Evolutionary conservation across 2,888 invertebrate genomes (phyloP).

Genomic region (Pogonocherus hispidulus): DNA sequence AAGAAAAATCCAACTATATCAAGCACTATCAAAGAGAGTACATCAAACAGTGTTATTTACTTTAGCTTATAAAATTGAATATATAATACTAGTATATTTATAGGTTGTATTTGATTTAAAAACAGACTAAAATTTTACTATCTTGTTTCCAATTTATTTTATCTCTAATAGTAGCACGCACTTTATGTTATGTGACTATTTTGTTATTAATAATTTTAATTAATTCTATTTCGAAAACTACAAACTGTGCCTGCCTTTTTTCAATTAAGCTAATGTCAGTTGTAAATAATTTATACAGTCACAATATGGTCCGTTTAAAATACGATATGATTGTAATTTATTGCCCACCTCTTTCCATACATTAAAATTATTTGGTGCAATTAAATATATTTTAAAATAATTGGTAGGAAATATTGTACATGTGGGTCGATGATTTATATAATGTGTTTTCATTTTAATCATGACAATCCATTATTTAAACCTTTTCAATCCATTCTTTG

Average conservation of each 20-base stretch:
- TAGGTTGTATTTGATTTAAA: too few species aligned
- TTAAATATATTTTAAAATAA: constrained; percentile 7
- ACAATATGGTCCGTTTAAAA: background rate
- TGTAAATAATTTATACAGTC: background rate
- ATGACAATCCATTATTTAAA: background rate
- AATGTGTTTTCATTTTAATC: background rate
- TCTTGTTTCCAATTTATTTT: too few species aligned
- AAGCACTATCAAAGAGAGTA: too few species aligned
- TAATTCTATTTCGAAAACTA: background rate
- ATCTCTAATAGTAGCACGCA: too few species aligned
- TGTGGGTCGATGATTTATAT: background rate
- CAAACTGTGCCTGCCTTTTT: background rate
- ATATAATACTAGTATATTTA: too few species aligned
- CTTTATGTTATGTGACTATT: too few species aligned
- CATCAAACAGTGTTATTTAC: too few species aligned
- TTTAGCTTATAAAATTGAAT: too few species aligned
- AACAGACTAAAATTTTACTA: too few species aligned
- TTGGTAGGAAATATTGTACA: constrained; percentile 1
- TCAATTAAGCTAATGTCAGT: background rate
- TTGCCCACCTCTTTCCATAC: constrained; percentile 1
- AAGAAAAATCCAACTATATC: too few species aligned
- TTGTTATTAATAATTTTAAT: background rate
- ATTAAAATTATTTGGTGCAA: constrained; percentile 14
- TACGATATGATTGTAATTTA: constrained; percentile 6
- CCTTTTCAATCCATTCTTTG: too few species aligned